phyloP scores from a whole-genome alignment of 2,888 invertebrate genomes.

The Habroteleia sp. region DNA sequence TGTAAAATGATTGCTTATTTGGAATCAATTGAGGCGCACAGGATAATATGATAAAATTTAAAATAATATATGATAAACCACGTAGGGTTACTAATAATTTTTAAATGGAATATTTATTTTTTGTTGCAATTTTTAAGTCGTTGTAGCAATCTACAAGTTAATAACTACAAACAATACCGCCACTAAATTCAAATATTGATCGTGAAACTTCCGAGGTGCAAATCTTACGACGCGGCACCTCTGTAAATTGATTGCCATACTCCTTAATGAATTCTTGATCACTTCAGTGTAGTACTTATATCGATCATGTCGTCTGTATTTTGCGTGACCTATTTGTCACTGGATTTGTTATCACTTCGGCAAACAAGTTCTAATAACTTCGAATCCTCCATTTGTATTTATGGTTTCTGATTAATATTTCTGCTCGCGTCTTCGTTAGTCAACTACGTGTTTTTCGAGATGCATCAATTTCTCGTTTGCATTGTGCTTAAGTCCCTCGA shows the following conservation, averaged over 20 bases:
- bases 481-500: conserved; percentile 29
- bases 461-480: conserved; percentile 35
- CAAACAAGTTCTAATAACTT: conserved; percentile 27
- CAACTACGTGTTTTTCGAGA: conserved; percentile 6
- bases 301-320: conserved; percentile 24
- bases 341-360: conserved; percentile 45
- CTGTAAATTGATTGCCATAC: conserved; percentile 30
- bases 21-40: too few relatives aligned
- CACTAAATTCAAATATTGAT: conserved; percentile 40
- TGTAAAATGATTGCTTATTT: too few relatives aligned
- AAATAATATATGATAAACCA: too few relatives aligned
- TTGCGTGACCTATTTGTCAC: conserved; percentile 38
- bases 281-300: conserved; percentile 22
- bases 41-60: too few relatives aligned
- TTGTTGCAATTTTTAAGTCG: too few relatives aligned
- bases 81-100: too few relatives aligned
- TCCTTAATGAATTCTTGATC: conserved; percentile 52
- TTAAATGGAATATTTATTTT: not conserved
- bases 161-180: conserved; percentile 27
- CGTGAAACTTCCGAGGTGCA: conserved; percentile 8
- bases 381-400: conserved; percentile 25
- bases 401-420: conserved; percentile 39
- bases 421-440: not conserved
- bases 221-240: conserved; percentile 24
- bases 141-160: conserved; percentile 19